Conservation (phyloP, 2,797 vertebrate species). For the Oreonectes daqikongensis region DNA sequence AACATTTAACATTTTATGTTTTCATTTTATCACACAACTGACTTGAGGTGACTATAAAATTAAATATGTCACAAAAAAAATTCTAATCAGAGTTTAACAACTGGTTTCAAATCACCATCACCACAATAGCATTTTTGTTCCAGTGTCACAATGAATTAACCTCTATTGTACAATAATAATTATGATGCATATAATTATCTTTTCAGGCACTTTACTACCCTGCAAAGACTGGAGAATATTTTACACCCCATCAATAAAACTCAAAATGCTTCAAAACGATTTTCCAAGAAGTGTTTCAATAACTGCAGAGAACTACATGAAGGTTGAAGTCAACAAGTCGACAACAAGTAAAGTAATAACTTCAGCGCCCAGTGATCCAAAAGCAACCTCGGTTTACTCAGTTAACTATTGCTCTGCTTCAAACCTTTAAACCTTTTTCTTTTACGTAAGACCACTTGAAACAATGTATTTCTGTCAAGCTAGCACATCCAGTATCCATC, state of each 20-base stretch:
- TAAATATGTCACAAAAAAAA: slow-evolving; percentile 2
- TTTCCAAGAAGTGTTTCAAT: neutral
- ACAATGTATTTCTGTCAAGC: neutral
- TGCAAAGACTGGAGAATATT: neutral
- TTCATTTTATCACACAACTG: neutral
- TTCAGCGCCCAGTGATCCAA: neutral
- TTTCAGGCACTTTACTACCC: neutral
- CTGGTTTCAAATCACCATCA: neutral
- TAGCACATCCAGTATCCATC: neutral
- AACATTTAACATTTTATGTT: neutral
- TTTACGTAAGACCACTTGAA: neutral
- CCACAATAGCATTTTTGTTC: neutral
- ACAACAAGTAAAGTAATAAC: neutral
- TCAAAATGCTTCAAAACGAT: neutral
- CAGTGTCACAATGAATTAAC: neutral
- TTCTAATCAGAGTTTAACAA: neutral
- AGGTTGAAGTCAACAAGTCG: neutral
- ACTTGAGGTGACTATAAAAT: neutral
- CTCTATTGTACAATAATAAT: neutral
- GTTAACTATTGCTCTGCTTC: neutral
- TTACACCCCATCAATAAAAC: neutral
- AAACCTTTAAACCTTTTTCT: neutral
- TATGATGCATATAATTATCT: neutral
- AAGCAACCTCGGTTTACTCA: neutral
- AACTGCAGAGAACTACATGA: neutral